These are phyloP conservation scores for Pelobates cultripes DNA, from an alignment of 2,797 vertebrate species.

Conservation along the genomic window DNA sequence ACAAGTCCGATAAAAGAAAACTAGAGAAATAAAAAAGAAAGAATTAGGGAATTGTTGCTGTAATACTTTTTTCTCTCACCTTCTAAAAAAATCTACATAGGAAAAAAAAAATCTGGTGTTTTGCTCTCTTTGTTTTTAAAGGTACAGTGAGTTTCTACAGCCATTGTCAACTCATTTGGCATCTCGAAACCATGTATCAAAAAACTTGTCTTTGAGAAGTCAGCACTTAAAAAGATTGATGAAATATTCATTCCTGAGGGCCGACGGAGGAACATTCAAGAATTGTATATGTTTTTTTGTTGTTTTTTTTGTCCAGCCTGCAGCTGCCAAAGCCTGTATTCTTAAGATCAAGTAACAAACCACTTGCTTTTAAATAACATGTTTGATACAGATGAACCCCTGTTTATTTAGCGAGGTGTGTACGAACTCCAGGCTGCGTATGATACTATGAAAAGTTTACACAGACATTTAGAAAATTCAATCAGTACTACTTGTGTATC, in stretches of 20 bases:
- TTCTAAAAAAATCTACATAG: too few relatives aligned
- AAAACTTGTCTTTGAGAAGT: too few relatives aligned
- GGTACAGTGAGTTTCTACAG: too few relatives aligned
- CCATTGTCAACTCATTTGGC: background rate
- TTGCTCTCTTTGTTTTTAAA: too few relatives aligned
- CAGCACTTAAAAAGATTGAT: background rate
- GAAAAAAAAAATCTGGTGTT: too few relatives aligned
- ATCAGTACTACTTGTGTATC: slow-evolving; percentile 58
- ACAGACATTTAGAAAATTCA: slow-evolving; percentile 59
- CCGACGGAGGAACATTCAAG: slow-evolving; percentile 19
- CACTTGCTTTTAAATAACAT: slow-evolving; percentile 39
- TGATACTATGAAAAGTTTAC: slow-evolving; percentile 61
- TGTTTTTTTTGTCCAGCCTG: slow-evolving; percentile 1
- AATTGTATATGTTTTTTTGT: slow-evolving; percentile 30
- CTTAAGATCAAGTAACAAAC: slow-evolving; percentile 48
- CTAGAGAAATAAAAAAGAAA: too few relatives aligned
- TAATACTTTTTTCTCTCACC: too few relatives aligned
- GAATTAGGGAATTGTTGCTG: too few relatives aligned
- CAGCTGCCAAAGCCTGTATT: slow-evolving; percentile 39
- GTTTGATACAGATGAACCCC: slow-evolving; percentile 52
- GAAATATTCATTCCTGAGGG: slow-evolving; percentile 41
- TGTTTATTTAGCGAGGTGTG: slow-evolving; percentile 48
- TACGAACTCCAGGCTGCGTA: slow-evolving; percentile 53
- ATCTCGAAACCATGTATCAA: background rate
- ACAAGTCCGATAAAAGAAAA: too few relatives aligned